Base-by-base conservation (phyloP, 2,888 invertebrate species). In the Syritta pipiens region DNA sequence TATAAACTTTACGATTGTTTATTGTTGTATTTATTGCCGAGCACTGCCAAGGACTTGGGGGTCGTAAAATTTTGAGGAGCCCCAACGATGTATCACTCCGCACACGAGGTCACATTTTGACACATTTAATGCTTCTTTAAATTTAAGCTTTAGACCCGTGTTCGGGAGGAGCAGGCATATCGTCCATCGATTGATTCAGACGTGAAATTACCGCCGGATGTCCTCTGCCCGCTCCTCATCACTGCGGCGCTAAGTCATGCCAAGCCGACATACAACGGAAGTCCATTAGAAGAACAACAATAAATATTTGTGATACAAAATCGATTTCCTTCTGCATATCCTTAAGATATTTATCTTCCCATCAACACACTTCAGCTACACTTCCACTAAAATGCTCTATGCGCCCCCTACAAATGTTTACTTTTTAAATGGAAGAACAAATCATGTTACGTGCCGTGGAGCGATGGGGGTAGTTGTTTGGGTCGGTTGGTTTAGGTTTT, bases 271-370 rank as follows among this genome's bases (percentile, higher is more conserved):
- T 37, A 26, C 51, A 62, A 49, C 72, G 79, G 74, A 79, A 74
- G 60, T 79, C 72, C 79, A 79, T 79, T 79, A 79, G 49, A 55
- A 74, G 65, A 48, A 51, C 53, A 44, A 67, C 60, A 79, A 63
- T 74, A 79, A 77, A 79, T 79, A 74, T 79, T 67, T 79, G 53
- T 48, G 10, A 44, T 55, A 42, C 24, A 77, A 79, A 67, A 74
- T 74, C 74, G 79, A 74, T 79, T 79, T 79, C 60, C 62, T 67
- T 32, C 42, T 49, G 74, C 67, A 74, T 74, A 79, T 79, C 74
- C 77, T 68, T 57, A 74, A 62, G 79, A 57, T 79, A 57, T 79
- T 79, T 74, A 68, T 68, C 57, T 62, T 62, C 24, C 37, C 49
- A 67, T 71, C 71, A 60, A 74, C 67, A 72, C 59, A 72, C 35